phyloP scores from a whole-genome alignment of 2,113 vertebrate species.

The Rhinogobius similis region DNA sequence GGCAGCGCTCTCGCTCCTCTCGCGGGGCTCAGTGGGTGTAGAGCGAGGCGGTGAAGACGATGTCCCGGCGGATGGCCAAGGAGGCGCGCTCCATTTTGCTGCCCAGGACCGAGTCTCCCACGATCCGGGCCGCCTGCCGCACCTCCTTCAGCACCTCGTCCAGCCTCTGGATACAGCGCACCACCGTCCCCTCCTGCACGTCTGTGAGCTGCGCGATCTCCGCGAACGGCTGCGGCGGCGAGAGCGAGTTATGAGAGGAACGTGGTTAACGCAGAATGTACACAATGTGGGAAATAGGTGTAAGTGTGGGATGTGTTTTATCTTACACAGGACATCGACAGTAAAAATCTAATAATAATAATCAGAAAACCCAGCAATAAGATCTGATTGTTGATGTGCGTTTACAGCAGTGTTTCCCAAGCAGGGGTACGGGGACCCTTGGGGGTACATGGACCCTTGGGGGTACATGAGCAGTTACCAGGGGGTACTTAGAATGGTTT shows the following conservation, averaged over 20 bases:
- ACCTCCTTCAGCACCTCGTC: slow-evolving; percentile 91
- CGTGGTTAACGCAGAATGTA: neutral
- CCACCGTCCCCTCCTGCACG: slow-evolving; percentile 89
- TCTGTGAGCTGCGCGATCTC: slow-evolving; percentile 88
- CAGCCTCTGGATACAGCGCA: slow-evolving; percentile 91
- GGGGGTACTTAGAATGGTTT: too few species aligned
- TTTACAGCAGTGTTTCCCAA: too few species aligned
- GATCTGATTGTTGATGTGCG: too few species aligned
- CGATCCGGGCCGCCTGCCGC: slow-evolving; percentile 86
- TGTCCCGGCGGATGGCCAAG: slow-evolving; percentile 87
- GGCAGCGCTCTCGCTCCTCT: slow-evolving; percentile 20
- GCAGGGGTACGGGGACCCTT: too few species aligned
- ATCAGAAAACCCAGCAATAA: too few species aligned
- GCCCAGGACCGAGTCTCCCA: slow-evolving; percentile 88
- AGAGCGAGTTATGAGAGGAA: neutral
- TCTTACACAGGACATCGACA: neutral
- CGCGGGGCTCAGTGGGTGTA: slow-evolving; percentile 84
- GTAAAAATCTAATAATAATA: too few species aligned
- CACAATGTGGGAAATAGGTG: neutral
- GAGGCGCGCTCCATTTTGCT: slow-evolving; percentile 92
- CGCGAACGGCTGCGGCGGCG: slow-evolving; percentile 80
- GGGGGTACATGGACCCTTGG: too few species aligned
- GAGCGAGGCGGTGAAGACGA: slow-evolving; percentile 91
- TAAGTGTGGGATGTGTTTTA: neutral
- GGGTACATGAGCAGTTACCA: too few species aligned